Base-by-base conservation (phyloP, 92 coral and sea anemone species). In the Parazoanthus atlanticus region DNA sequence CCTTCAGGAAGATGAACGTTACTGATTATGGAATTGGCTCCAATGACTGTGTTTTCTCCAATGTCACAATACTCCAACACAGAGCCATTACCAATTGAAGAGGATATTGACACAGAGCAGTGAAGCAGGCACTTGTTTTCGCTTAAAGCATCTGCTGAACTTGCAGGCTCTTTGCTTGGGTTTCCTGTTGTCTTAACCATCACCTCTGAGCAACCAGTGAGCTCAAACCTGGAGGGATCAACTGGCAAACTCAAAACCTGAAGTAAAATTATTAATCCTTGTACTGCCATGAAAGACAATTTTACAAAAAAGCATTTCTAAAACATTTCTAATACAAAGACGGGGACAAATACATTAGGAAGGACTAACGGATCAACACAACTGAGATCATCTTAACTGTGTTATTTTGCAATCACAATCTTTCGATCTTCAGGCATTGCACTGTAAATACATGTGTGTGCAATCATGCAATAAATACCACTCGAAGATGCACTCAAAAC, bases 1-100 rank as follows among this genome's bases (percentile, higher is more conserved):
- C 92, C 96, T 17, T 81, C 88, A 41, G 99, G 98, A 78, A 97
- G 91, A 31, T 43, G 73, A 67, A 97, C 93, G 79, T 95, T 97
- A 76, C 96, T 95, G 49, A 97, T 76, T 61, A 97, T 94, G 41
- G 93, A 94, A 88, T 92, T 90, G 36, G 92, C 89, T 79, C 96
- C 97, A 0, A 97, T 90, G 76, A 90, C 76, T 12, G 93, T 91
- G 56, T 89, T 95, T 8, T 85, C 71, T 49, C 91, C 94, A 73
- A 97, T 81, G 84, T 88, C 91, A 70, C 98, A 94, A 93, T 91
- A 97, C 67, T 97, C 99, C 85, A 97, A 70, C 88, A 97, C 97
- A 74, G 94, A 92, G 12, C 90, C 30, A 41, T 92, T 74, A 1
- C 96, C 99, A 15, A 97, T 81, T 10, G 78, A 90, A 46, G 93